Percentiles rank a stretch among this genome's conserved stretches.
phyloP scores from a whole-genome alignment of 2,797 vertebrate species.

The Sebastes steindachneri region DNA sequence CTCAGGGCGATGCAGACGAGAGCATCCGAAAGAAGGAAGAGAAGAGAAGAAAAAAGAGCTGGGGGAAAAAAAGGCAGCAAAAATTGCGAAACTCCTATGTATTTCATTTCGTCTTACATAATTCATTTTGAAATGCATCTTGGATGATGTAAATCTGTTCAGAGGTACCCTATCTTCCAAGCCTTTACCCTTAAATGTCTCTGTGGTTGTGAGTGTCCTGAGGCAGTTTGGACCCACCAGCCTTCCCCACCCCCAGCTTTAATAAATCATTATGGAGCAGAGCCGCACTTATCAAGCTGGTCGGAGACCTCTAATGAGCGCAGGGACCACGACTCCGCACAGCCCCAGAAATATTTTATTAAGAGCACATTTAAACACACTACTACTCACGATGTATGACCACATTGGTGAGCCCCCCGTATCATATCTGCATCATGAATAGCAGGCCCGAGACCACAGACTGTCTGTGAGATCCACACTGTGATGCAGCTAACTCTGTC shows the following conservation, averaged over 20 bases:
- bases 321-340: slow-evolving; percentile 68
- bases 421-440: slow-evolving; percentile 73
- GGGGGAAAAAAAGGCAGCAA: slow-evolving; percentile 48
- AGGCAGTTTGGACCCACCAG: slow-evolving; percentile 79
- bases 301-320: slow-evolving; percentile 83
- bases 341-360: slow-evolving; percentile 85
- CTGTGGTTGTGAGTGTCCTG: slow-evolving; percentile 81
- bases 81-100: slow-evolving; percentile 79
- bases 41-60: slow-evolving; percentile 36
- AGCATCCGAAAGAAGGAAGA: slow-evolving; percentile 33
- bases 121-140: slow-evolving; percentile 85
- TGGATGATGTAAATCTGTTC: slow-evolving; percentile 85
- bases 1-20: slow-evolving; percentile 74
- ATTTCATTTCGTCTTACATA: slow-evolving; percentile 85
- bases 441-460: slow-evolving; percentile 33
- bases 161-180: slow-evolving; percentile 74
- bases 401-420: slow-evolving; percentile 55
- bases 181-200: slow-evolving; percentile 84
- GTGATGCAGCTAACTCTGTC: slow-evolving; percentile 31
- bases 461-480: slow-evolving; percentile 28
- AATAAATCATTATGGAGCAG: slow-evolving; percentile 85
- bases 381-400: slow-evolving; percentile 68
- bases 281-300: slow-evolving; percentile 81
- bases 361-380: slow-evolving; percentile 82
- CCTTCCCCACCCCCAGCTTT: slow-evolving; percentile 71